Evolutionary conservation across 2,888 invertebrate genomes (phyloP).

Genomic region (Theretra japonica): DNA sequence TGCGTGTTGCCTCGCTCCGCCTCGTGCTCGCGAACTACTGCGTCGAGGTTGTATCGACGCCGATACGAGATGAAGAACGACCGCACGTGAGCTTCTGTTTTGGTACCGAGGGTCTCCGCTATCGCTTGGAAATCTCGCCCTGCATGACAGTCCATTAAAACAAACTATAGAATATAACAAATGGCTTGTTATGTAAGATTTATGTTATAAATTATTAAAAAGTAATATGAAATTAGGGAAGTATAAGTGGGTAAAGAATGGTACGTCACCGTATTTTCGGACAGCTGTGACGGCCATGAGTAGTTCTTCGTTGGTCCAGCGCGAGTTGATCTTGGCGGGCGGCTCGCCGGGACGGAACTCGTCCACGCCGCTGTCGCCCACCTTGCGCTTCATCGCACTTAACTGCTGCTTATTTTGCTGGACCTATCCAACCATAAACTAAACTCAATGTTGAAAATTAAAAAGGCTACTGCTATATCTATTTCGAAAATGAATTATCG

Average conservation of each 20-base stretch:
- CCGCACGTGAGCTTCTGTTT: conserved; percentile 96
- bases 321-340: conserved; percentile 90
- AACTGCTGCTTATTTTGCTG: conserved; percentile 97
- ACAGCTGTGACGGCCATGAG: conserved; percentile 95
- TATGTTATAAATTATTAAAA: no score
- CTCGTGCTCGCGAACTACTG: conserved; percentile 93
- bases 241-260: conserved; percentile 72
- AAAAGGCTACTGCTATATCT: conserved; percentile 28
- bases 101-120: conserved; percentile 97
- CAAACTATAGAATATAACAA: no score
- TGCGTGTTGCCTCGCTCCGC: conserved; percentile 88
- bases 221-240: conserved; percentile 1
- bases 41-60: conserved; percentile 94
- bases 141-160: conserved; percentile 49
- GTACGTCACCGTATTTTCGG: conserved; percentile 89
- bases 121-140: conserved; percentile 96
- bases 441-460: conserved; percentile 30
- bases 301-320: conserved; percentile 97
- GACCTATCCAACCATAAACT: conserved; percentile 85
- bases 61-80: conserved; percentile 96
- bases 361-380: conserved; percentile 84
- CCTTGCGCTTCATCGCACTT: conserved; percentile 93
- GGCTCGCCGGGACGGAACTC: conserved; percentile 86
- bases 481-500: conserved; percentile 29
- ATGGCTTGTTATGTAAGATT: no score